Percentiles rank a stretch among this genome's conserved stretches.
phyloP scores from a whole-genome alignment of 2,888 invertebrate genomes.

The Eupithecia subfuscata region DNA sequence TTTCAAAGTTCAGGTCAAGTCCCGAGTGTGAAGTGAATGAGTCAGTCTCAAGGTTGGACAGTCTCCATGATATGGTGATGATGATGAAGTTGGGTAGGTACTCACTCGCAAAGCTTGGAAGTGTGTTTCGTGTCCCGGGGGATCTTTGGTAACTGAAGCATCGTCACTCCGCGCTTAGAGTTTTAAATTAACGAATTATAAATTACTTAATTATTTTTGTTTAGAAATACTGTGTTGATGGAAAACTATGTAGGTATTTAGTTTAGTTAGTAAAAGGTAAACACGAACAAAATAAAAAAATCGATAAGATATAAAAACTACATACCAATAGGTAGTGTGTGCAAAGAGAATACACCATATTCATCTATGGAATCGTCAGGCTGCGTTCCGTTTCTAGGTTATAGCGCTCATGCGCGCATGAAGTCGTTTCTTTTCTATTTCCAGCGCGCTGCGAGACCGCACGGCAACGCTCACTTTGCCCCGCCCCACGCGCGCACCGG shows the following conservation, averaged over 20 bases:
- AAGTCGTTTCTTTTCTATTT: too few relatives aligned
- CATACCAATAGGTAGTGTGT: too few relatives aligned
- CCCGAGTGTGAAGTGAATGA: too few relatives aligned
- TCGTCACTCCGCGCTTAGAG: neutral
- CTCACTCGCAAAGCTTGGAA: constrained; percentile 1
- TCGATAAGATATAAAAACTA: too few relatives aligned
- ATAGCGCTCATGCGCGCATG: too few relatives aligned
- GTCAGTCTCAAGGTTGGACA: neutral
- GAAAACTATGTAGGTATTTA: neutral
- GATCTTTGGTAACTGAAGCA: constrained; percentile 4
- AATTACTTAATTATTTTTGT: neutral
- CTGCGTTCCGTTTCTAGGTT: too few relatives aligned
- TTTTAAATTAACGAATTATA: neutral
- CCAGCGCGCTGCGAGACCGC: too few relatives aligned
- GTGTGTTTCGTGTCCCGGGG: neutral
- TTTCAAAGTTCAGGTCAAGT: neutral
- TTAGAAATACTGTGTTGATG: neutral
- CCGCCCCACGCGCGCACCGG: too few relatives aligned
- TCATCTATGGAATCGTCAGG: too few relatives aligned
- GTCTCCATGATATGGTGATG: neutral
- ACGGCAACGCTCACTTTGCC: too few relatives aligned
- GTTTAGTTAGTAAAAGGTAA: neutral
- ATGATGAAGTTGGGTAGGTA: neutral
- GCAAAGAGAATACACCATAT: too few relatives aligned
- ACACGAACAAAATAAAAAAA: neutral